Conservation (phyloP, 2,888 invertebrate species). For the Griposia aprilina region DNA sequence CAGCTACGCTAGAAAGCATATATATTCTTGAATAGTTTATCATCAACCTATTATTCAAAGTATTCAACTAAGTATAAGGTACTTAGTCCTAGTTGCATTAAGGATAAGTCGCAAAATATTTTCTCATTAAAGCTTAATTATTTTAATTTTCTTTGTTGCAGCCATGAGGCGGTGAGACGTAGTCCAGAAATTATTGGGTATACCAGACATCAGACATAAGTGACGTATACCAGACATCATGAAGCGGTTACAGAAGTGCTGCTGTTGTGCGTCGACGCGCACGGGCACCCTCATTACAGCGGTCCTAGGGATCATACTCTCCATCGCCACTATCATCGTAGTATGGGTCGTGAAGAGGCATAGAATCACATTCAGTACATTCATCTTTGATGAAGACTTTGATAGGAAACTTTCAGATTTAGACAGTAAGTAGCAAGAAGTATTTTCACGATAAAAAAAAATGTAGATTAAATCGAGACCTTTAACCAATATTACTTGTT, state of each 20-base stretch:
- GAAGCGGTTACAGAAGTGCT: slow-evolving; percentile 92
- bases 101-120: slow-evolving; percentile 7
- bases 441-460: neutral
- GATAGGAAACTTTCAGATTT: slow-evolving; percentile 91
- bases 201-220: slow-evolving; percentile 69
- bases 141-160: slow-evolving; percentile 67
- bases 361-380: slow-evolving; percentile 94
- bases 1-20: neutral
- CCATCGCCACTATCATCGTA: slow-evolving; percentile 92
- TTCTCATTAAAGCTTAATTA: slow-evolving; percentile 19
- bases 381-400: slow-evolving; percentile 92
- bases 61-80: neutral
- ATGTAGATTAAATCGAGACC: neutral
- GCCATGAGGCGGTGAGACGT: slow-evolving; percentile 73
- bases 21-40: slow-evolving; percentile 12
- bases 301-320: slow-evolving; percentile 93
- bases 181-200: slow-evolving; percentile 14
- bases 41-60: neutral
- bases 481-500: neutral
- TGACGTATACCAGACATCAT: slow-evolving; percentile 70
- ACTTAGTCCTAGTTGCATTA: neutral
- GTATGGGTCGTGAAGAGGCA: slow-evolving; percentile 91
- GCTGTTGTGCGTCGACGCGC: slow-evolving; percentile 93
- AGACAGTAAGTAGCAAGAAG: slow-evolving; percentile 88
- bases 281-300: slow-evolving; percentile 94